Base-by-base conservation (phyloP, 2,888 invertebrate genomes). In the Lepidonotus clava region DNA sequence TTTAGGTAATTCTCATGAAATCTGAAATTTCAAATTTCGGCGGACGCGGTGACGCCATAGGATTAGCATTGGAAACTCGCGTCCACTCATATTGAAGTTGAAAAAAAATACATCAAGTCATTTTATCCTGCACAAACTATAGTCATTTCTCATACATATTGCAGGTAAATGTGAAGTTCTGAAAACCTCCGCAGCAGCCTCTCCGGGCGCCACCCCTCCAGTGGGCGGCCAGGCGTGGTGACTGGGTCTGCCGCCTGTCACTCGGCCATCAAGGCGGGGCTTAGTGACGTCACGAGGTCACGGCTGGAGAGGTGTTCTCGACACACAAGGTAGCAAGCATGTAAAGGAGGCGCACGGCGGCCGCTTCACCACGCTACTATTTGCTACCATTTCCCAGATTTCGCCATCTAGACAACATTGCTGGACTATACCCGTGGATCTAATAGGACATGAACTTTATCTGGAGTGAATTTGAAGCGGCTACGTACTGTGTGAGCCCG, bases 251-350 rank as follows among this genome's bases (percentile, higher is more conserved):
- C 51, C 51, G 21, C 80, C 80, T 80, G 80, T 51, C 80, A 80
- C 28, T 14, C 4, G 18, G 28, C 41, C 80, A 24, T 83, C 83
- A 83, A 36, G 83, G 83, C 83, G 83, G 83, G 56, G 83, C 83
- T 21, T 83, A 36, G 83, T 83, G 83, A 83, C 83, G 83, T 83
- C 83, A 83, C 83, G 51, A 51, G 83, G 83, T 83, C 83, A 83
- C 83, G 53, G 83, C 2, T 36, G 53, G 36, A 51, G n/a, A n/a
- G 53, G 56, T 32, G 53, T 53, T 28, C 46, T 56, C 46, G 34
- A 36, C 83, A 56, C 53, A 56, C 46, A 56, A 83, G 83, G 83
- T 83, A 83, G 83, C 83, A 51, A 18, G 53, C 83, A 53, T 32
- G 56, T 51, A 56, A 51, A 56, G 56, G 46, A 80, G 80, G 0